Base-by-base conservation (phyloP, 2,113 vertebrate genomes). In the Varanus komodoensis region DNA sequence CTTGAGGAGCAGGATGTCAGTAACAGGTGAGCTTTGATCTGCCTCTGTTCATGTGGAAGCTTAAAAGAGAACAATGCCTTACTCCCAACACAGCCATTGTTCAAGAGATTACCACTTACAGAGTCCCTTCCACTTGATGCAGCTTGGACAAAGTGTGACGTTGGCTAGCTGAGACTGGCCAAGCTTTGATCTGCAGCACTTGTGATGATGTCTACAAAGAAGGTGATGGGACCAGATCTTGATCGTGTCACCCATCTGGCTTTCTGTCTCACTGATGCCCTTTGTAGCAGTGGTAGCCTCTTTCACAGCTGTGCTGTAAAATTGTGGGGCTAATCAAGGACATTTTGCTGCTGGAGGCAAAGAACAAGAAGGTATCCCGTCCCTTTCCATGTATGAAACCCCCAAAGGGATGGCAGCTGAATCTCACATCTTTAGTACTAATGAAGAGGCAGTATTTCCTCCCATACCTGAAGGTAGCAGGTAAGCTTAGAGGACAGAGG, bases 21-120 rank as follows among this genome's bases (percentile, higher is more conserved):
- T 48, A 17, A 57, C 74, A 87, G 57, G 57, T 2, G 54, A 77
- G 73, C 85, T 87, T 87, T 64, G 85, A 87, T 77, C 52, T 87
- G n/a, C 34, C 50, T 87, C 12, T 48, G 54, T 48, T 50, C 23
- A 54, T 48, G 34, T 73, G 68, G 15, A 54, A 50, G 29, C 19
- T 80, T 68, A 68, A 79, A 87, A 52, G 29, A 80, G 44, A 61
- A 44, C 7, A 67, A 64, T 27, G 64, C 17, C 57, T 52, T 89
- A 57, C 15, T 84, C 27, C 19, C 73, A 89, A 34, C 61, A 25
- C 68, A 8, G 34, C 38, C 29, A 83, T 84, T 50, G 29, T 67
- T 82, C 21, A 67, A 64, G 19, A 67, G 38, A 80, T 79, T 84
- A 77, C 44, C 50, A n/a, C 74, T 77, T 77, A 69, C 34, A 52